Evolutionary conservation across 2,797 vertebrate genomes (phyloP), one percentile per base, ranked within the genome.

Genomic region (Enoplosus armatus): DNA sequence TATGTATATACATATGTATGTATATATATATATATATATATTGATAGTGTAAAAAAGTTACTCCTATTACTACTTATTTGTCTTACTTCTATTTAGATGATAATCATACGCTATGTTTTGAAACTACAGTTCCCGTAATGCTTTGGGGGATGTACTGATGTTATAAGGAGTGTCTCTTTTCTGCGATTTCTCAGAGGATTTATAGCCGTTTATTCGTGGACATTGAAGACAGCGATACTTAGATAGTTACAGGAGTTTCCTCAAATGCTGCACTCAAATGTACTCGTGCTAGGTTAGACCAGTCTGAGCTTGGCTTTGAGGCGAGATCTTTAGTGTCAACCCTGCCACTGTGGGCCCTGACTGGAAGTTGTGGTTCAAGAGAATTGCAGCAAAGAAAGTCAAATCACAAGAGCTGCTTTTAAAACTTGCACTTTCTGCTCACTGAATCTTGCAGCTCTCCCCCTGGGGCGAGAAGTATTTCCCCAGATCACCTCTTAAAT

Each of bases 401-500:
- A 68, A 72, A 86, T 79, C 85, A 92, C 81, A 64, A 89, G 73
- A 90, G 87, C 76, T 78, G 56, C 75, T 87, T 87, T 85, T 78
- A 80, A 83, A 86, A 74, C 58, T 15, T 48, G 70, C 84, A 62
- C 77, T 91, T 83, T 91, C 65, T 67, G 75, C 81, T 84, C 76
- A 75, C 56, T 87, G 85, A 77, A 47, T 91, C 73, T 86, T 65
- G 70, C 77, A 70, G 75, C 51, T 59, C 54, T 74, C 84, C 84
- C 84, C 77, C 43, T 2, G 77, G 75, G 84, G 83, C 8, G 5
- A 31, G 62, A 56, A 81, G 81, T 83, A 50, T 90, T 89, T 88
- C 87, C 85, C 85, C 56, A 55, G 77, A 89, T 91, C 84, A 55
- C 80, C 80, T 85, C 81, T 79, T 84, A 85, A 89, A 89, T 90